Evolutionary conservation across 35 echinoderm and acorn worm species (phyloP).

Genomic region (Apostichopus japonicus): DNA sequence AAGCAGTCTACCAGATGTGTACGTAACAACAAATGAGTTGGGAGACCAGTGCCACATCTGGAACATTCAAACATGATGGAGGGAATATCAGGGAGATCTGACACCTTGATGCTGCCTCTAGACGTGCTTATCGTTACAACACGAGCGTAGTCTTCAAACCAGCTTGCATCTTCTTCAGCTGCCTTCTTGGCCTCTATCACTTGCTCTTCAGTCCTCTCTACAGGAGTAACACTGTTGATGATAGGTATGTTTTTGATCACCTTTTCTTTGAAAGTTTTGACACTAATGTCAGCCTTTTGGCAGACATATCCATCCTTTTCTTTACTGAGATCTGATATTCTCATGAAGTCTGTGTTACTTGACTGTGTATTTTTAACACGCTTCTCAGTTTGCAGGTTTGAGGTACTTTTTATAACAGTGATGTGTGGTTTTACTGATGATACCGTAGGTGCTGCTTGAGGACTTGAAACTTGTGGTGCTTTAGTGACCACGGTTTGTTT

Average conservation of each 20-base stretch:
- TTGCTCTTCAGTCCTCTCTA: background rate
- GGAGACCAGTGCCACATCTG: slow-evolving; percentile 37
- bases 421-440: background rate
- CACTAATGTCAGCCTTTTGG: slow-evolving; percentile 34
- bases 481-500: background rate
- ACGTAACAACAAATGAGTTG: slow-evolving; percentile 24
- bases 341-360: background rate
- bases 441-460: background rate
- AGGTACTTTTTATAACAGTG: background rate
- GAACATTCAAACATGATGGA: slow-evolving; percentile 53
- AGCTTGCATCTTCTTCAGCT: slow-evolving; percentile 1
- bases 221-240: background rate
- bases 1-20: slow-evolving; percentile 35
- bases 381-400: background rate
- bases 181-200: slow-evolving; percentile 13
- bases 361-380: background rate
- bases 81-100: slow-evolving; percentile 34
- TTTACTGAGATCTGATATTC: background rate
- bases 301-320: slow-evolving; percentile 40
- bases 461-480: background rate
- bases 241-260: background rate
- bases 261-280: slow-evolving; percentile 6
- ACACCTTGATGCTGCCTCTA: background rate
- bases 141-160: background rate
- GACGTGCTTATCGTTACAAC: background rate